phyloP scores from a whole-genome alignment of 2,888 invertebrate genomes.

The Tortrix viridana region DNA sequence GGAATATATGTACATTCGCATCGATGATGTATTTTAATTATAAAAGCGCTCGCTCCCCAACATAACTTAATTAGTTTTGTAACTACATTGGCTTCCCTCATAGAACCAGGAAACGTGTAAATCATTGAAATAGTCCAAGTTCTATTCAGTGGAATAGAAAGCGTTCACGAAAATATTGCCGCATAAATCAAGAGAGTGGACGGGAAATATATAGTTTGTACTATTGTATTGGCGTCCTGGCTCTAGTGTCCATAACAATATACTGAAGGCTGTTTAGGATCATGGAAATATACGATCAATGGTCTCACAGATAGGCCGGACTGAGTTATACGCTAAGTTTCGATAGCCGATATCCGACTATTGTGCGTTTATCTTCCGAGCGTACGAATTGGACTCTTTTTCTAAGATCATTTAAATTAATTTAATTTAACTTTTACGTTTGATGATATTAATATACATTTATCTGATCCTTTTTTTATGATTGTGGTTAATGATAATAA shows the following conservation, averaged over 20 bases:
- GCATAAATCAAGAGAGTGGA: constrained; percentile 64
- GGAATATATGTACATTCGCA: background rate
- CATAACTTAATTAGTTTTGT: constrained; percentile 26
- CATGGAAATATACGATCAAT: constrained; percentile 59
- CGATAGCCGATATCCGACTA: constrained; percentile 58
- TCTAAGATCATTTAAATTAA: constrained; percentile 12
- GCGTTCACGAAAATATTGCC: constrained; percentile 60
- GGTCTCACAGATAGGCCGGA: constrained; percentile 48
- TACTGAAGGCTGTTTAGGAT: constrained; percentile 68
- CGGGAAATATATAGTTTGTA: constrained; percentile 58
- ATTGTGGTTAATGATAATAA: background rate
- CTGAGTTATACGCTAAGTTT: constrained; percentile 68
- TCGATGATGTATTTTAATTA: constrained; percentile 14
- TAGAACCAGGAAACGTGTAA: constrained; percentile 47
- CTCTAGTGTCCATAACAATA: constrained; percentile 64
- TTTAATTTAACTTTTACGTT: constrained; percentile 11
- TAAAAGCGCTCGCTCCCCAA: background rate
- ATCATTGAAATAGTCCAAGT: constrained; percentile 58
- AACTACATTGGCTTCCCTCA: constrained; percentile 30
- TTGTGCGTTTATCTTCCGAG: constrained; percentile 55
- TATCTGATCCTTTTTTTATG: constrained; percentile 2
- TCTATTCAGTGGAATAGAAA: constrained; percentile 53
- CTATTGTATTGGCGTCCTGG: constrained; percentile 59
- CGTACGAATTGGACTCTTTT: constrained; percentile 38
- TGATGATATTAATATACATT: background rate